Conservation (phyloP, 2,113 vertebrate genomes). For the Puntigrus tetrazona region DNA sequence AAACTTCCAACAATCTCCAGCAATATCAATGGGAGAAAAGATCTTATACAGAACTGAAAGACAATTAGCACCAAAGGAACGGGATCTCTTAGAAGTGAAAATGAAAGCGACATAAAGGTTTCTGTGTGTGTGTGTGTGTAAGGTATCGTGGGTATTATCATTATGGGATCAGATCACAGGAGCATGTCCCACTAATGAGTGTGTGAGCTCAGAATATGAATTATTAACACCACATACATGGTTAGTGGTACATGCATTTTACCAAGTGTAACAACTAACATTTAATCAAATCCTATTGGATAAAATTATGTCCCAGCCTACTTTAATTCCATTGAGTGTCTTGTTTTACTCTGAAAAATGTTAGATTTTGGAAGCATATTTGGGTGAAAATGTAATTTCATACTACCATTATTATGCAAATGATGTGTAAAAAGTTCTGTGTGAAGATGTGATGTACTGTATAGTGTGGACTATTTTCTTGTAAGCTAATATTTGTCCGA, state of each 20-base stretch:
- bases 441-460: background rate
- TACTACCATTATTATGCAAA: background rate
- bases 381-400: background rate
- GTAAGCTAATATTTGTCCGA: background rate
- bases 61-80: constrained; percentile 30
- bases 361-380: background rate
- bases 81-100: constrained; percentile 22
- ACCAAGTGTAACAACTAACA: background rate
- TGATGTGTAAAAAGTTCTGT: background rate
- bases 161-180: background rate
- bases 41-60: constrained; percentile 54
- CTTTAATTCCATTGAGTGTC: background rate
- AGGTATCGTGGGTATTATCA: constrained; percentile 18
- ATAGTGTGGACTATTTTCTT: background rate
- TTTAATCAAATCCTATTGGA: background rate
- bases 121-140: background rate
- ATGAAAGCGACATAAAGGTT: constrained; percentile 60
- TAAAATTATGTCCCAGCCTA: background rate
- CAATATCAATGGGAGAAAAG: constrained; percentile 66
- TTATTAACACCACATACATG: background rate
- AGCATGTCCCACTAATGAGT: background rate
- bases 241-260: background rate
- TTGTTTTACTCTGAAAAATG: background rate
- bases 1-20: constrained; percentile 61
- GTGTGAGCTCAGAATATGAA: background rate